Evolutionary conservation across 2,113 vertebrate species (phyloP).

Genomic region (Pao palembangensis): DNA sequence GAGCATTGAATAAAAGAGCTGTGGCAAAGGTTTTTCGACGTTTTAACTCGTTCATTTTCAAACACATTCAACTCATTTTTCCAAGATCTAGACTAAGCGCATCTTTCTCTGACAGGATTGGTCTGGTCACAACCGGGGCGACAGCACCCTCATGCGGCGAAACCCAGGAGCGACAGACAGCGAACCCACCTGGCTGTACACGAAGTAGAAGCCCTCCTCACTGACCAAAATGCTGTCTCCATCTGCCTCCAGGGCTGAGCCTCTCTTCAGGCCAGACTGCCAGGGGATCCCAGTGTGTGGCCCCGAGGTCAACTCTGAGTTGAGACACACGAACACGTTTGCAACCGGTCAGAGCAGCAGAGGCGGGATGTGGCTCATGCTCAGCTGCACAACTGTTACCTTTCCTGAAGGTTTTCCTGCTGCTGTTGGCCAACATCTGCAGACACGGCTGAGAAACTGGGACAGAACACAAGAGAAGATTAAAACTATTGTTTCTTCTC

Average conservation of each 20-base stretch:
- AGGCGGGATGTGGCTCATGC: neutral
- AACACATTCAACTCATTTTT: slow-evolving; percentile 4
- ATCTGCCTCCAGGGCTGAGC: slow-evolving; percentile 81
- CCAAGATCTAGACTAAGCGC: slow-evolving; percentile 30
- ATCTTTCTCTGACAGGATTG: neutral
- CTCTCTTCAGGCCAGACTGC: slow-evolving; percentile 88
- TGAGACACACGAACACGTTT: slow-evolving; percentile 4
- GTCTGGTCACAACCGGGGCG: slow-evolving; percentile 1
- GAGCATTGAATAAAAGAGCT: neutral
- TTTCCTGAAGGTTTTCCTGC: slow-evolving; percentile 77
- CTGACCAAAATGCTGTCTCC: slow-evolving; percentile 84
- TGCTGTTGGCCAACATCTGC: slow-evolving; percentile 85
- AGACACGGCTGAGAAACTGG: slow-evolving; percentile 86
- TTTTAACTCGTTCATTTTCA: neutral
- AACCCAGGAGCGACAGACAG: neutral
- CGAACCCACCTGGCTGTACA: slow-evolving; percentile 88
- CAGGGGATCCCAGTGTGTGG: slow-evolving; percentile 77
- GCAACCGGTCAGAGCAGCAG: slow-evolving; percentile 1
- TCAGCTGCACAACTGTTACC: slow-evolving; percentile 68
- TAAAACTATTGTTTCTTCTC: neutral
- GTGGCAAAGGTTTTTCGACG: neutral
- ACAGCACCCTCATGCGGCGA: slow-evolving; percentile 42
- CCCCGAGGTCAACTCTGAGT: slow-evolving; percentile 53
- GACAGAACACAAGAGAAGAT: neutral
- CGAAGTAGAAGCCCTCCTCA: slow-evolving; percentile 91